Percentiles rank a stretch among this genome's conserved stretches.
Evolutionary conservation across 1,140 invertebrate genomes (phyloP).

Genomic region (Drosophila littoralis): DNA sequence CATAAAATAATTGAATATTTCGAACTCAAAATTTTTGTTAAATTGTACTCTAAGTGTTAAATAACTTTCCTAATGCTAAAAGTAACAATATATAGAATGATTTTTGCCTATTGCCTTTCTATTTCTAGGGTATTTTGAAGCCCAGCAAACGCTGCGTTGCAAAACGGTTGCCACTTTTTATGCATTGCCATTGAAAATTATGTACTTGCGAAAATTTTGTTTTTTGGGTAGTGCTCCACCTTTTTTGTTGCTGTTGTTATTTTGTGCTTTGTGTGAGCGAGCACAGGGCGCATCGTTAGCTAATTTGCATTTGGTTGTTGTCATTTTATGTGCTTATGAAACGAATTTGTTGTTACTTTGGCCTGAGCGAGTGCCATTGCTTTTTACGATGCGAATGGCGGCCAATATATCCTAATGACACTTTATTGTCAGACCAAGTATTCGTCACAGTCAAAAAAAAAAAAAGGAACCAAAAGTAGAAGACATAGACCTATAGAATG

Average conservation of each 20-base stretch:
- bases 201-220: slow-evolving; percentile 59
- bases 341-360: slow-evolving; percentile 74
- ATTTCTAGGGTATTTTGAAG: slow-evolving; percentile 2
- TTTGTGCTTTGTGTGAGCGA: slow-evolving; percentile 1
- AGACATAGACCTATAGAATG: slow-evolving; percentile 21
- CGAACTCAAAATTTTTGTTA: too few relatives aligned
- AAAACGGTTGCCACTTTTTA: slow-evolving; percentile 22
- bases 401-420: slow-evolving; percentile 72
- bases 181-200: slow-evolving; percentile 49
- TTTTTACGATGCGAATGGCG: slow-evolving; percentile 65
- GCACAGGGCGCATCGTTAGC: slow-evolving; percentile 43
- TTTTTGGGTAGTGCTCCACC: slow-evolving; percentile 45
- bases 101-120: too few relatives aligned
- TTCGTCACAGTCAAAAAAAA: slow-evolving; percentile 62
- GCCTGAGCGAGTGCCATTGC: slow-evolving; percentile 50
- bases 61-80: too few relatives aligned
- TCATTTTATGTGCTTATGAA: slow-evolving; percentile 74
- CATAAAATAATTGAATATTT: too few relatives aligned
- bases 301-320: slow-evolving; percentile 76
- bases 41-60: too few relatives aligned
- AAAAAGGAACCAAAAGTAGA: not conserved
- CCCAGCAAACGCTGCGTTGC: not conserved
- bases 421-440: slow-evolving; percentile 52
- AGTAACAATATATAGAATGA: too few relatives aligned
- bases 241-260: slow-evolving; percentile 48